phyloP scores from a whole-genome alignment of 2,888 invertebrate genomes.

The Drosophila ustulata region DNA sequence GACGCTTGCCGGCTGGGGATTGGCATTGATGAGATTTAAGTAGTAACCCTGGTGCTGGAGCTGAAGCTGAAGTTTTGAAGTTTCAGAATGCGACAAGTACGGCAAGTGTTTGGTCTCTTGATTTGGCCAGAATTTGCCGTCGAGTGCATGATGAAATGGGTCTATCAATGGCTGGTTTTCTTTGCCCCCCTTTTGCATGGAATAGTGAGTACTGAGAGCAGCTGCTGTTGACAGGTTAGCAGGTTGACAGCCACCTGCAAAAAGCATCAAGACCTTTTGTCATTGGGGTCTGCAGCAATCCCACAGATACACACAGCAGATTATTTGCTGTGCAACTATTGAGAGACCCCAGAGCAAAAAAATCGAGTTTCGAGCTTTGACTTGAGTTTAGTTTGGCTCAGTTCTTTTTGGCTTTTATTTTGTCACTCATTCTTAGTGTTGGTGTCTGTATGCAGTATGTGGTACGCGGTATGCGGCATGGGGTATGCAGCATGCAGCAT shows the following conservation, averaged over 20 bases:
- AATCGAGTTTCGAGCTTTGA: conserved; percentile 53
- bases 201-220: conserved; percentile 4
- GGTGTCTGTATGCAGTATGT: conserved; percentile 37
- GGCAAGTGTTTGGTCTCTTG: conserved; percentile 41
- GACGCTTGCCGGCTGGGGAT: conserved; percentile 51
- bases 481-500: conserved; percentile 14
- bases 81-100: not conserved
- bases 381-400: not conserved
- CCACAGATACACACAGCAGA: conserved; percentile 84
- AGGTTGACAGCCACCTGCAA: conserved; percentile 40
- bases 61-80: not conserved
- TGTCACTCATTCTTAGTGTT: conserved; percentile 52
- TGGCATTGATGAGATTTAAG: conserved; percentile 33
- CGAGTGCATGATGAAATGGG: conserved; percentile 34
- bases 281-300: conserved; percentile 67
- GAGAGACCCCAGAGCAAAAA: conserved; percentile 18
- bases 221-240: conserved; percentile 6
- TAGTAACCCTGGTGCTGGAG: not conserved
- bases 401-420: conserved; percentile 44
- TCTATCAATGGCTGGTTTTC: conserved; percentile 46
- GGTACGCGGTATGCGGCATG: conserved; percentile 18
- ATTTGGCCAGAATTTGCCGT: conserved; percentile 64
- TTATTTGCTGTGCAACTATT: conserved; percentile 58
- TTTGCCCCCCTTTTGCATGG: not conserved
- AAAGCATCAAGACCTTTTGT: conserved; percentile 60